Evolutionary conservation across 2,113 vertebrate genomes (phyloP).

Genomic region (Sphyrna mokarran): DNA sequence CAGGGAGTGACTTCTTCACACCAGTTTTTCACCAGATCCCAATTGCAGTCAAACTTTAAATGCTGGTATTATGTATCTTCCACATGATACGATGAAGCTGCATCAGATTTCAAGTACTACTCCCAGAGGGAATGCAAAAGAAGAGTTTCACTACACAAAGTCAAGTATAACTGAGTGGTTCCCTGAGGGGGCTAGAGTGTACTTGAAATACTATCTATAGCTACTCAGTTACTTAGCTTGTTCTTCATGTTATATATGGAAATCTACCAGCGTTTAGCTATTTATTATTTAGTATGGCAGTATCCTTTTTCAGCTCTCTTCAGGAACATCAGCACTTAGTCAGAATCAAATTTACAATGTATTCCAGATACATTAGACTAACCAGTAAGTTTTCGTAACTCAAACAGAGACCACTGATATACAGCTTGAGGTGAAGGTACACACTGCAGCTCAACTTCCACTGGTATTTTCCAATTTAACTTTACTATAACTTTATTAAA

Average conservation of each 20-base stretch:
- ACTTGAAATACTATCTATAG: conserved; percentile 34
- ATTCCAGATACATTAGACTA: background rate
- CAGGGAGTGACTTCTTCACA: background rate
- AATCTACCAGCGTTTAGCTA: background rate
- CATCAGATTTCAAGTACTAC: conserved; percentile 4
- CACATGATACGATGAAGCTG: conserved; percentile 3
- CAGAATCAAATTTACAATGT: background rate
- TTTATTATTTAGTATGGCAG: background rate
- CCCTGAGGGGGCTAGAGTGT: conserved; percentile 28
- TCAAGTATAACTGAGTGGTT: conserved; percentile 35
- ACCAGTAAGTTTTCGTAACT: background rate
- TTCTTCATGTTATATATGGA: conserved; percentile 15
- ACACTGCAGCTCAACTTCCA: background rate
- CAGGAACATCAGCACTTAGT: background rate
- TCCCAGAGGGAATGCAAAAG: conserved; percentile 30
- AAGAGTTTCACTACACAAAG: conserved; percentile 33
- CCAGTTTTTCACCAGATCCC: background rate
- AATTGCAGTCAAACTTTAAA: conserved; percentile 1
- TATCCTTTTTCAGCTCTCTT: background rate
- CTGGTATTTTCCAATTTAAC: background rate
- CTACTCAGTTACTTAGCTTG: conserved; percentile 21
- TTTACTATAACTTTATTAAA: background rate
- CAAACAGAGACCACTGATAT: background rate
- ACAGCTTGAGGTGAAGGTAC: background rate
- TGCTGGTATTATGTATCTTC: conserved; percentile 7